These are phyloP conservation scores for Candoia aspera DNA, from an alignment of 2,113 vertebrate species.

Conservation along the genomic window DNA sequence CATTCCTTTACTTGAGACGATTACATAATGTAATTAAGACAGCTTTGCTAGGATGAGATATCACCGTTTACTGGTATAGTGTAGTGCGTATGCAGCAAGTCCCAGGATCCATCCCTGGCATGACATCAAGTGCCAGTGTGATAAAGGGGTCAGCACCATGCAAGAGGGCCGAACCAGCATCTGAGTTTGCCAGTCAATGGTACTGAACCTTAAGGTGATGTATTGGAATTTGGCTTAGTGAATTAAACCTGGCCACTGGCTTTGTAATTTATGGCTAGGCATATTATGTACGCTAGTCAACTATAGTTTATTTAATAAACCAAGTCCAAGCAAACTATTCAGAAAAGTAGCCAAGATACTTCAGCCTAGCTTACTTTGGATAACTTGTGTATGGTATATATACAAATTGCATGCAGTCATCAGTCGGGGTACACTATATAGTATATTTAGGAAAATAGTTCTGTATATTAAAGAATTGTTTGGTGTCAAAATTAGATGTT, in stretches of 20 bases:
- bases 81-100: not conserved
- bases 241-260: not conserved
- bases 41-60: not conserved
- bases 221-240: not conserved
- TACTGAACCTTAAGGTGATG: not conserved
- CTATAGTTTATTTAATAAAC: not conserved
- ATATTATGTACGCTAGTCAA: not conserved
- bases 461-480: not conserved
- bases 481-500: not conserved
- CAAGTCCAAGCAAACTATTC: not conserved
- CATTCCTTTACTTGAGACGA: not conserved
- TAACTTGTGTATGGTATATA: not conserved
- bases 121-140: not conserved
- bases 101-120: not conserved
- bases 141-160: not conserved
- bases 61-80: not conserved
- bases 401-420: not conserved
- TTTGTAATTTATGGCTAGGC: not conserved
- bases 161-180: not conserved
- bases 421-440: not conserved
- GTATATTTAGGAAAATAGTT: no score
- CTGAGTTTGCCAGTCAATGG: not conserved
- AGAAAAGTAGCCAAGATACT: not conserved
- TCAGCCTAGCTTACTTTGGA: not conserved
- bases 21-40: not conserved